Percentiles rank a stretch among this genome's conserved stretches.
phyloP scores from a whole-genome alignment of 2,113 vertebrate species.

The Montifringilla adamsi region DNA sequence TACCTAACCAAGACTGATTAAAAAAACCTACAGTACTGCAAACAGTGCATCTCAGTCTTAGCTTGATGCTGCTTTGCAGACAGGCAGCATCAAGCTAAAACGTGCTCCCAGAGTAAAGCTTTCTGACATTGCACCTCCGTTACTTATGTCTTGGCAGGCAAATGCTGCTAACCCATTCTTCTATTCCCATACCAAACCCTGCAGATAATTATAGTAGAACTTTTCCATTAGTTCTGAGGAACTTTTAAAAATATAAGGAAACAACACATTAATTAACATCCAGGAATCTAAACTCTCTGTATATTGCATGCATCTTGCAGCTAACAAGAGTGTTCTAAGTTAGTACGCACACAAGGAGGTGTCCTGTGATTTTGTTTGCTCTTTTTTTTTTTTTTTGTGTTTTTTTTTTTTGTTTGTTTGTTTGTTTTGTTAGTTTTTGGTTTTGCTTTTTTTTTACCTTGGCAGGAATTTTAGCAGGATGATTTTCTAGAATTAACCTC shows the following conservation, averaged over 20 bases:
- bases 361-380: not conserved
- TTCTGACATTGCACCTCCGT: not conserved
- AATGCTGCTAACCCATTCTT: not conserved
- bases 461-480: constrained; percentile 95
- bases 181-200: not conserved
- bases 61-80: not conserved
- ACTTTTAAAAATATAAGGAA: not conserved
- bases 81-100: not conserved
- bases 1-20: not conserved
- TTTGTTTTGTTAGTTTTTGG: not conserved
- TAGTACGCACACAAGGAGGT: not conserved
- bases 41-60: not conserved
- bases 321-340: not conserved
- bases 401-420: not conserved
- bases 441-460: constrained; percentile 79
- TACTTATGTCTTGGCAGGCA: not conserved
- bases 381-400: no score
- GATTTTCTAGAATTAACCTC: constrained; percentile 97
- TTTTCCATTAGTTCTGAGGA: not conserved
- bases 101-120: not conserved
- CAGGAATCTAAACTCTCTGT: not conserved
- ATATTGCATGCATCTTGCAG: not conserved
- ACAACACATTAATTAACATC: not conserved
- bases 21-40: not conserved
- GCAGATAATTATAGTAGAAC: not conserved